phyloP scores from a whole-genome alignment of 2,888 invertebrate species.

The Cataglyphis cursor region DNA sequence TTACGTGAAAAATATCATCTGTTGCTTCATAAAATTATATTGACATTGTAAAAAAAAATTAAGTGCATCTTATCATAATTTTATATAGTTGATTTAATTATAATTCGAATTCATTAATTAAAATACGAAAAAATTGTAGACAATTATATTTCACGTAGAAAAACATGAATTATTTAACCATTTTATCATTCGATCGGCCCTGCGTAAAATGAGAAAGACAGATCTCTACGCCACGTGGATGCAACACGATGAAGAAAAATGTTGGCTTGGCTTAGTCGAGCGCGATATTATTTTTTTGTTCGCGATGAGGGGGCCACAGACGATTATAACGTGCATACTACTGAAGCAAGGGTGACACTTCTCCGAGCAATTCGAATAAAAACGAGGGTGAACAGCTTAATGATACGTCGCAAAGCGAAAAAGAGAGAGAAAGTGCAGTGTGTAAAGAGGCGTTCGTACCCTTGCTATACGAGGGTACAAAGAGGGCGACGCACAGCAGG shows the following conservation, averaged over 20 bases:
- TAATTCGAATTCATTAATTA: background rate
- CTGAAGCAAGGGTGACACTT: slow-evolving; percentile 56
- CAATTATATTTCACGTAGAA: background rate
- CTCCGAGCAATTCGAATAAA: slow-evolving; percentile 69
- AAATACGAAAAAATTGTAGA: background rate
- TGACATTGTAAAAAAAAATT: background rate
- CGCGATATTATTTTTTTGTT: slow-evolving; percentile 77
- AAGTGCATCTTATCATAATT: background rate
- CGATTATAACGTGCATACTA: slow-evolving; percentile 63
- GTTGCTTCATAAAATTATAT: background rate
- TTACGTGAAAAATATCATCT: background rate
- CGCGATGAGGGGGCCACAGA: slow-evolving; percentile 66
- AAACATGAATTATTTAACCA: background rate
- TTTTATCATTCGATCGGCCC: slow-evolving; percentile 5
- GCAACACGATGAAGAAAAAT: slow-evolving; percentile 59
- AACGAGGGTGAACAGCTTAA: slow-evolving; percentile 72
- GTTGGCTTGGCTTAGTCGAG: slow-evolving; percentile 72
- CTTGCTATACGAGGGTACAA: slow-evolving; percentile 44
- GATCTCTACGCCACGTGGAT: slow-evolving; percentile 26
- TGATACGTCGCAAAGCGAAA: slow-evolving; percentile 51
- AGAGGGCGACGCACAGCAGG: slow-evolving; percentile 53
- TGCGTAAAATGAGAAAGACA: slow-evolving; percentile 26
- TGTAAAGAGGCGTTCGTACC: slow-evolving; percentile 58
- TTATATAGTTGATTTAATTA: background rate
- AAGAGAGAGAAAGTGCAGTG: slow-evolving; percentile 32